Conservation (phyloP, 2,888 invertebrate genomes). For the Sesia apiformis region DNA sequence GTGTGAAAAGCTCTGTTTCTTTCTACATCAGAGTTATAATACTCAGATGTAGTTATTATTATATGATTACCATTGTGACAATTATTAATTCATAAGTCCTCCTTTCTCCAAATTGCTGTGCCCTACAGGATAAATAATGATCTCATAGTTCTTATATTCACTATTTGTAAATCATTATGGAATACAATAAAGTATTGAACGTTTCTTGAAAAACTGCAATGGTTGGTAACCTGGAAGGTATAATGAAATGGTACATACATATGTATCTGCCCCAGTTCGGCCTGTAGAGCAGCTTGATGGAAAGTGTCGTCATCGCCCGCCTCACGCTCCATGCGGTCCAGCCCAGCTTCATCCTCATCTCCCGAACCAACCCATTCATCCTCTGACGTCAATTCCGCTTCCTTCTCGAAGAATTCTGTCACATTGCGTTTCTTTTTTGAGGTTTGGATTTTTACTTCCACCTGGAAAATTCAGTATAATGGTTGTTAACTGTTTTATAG, state of each 20-base stretch:
- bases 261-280: constrained; percentile 89
- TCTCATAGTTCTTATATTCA: too few species aligned
- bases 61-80: too few species aligned
- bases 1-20: too few species aligned
- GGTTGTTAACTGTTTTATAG: neutral
- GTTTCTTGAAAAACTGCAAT: too few species aligned
- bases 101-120: too few species aligned
- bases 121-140: too few species aligned
- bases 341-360: constrained; percentile 88
- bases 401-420: constrained; percentile 87
- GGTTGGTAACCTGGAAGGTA: too few species aligned
- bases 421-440: constrained; percentile 62
- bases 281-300: constrained; percentile 83
- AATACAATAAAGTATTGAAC: too few species aligned
- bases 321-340: constrained; percentile 88
- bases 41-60: too few species aligned
- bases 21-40: too few species aligned
- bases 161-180: too few species aligned
- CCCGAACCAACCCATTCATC: constrained; percentile 89
- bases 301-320: constrained; percentile 89
- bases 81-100: too few species aligned
- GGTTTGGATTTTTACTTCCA: constrained; percentile 31
- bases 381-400: constrained; percentile 91
- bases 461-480: constrained; percentile 21
- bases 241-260: constrained; percentile 75